Base-by-base conservation (phyloP, 2,888 invertebrate genomes). In the Lacanobia wlatinum region DNA sequence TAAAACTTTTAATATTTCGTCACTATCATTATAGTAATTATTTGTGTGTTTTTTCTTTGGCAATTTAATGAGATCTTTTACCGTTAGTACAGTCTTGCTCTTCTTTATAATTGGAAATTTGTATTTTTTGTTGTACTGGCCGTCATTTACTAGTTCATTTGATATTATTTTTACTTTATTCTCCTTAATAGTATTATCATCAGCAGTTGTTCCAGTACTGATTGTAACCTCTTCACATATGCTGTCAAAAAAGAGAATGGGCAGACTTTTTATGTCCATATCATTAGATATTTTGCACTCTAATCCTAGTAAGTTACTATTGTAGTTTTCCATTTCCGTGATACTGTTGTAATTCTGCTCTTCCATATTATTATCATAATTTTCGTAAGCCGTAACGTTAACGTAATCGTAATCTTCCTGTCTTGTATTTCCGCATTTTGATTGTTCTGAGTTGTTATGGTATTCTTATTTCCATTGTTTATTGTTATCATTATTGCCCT, bases 141-240 rank as follows among this genome's bases (percentile, higher is more conserved):
- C 62, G 62, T 69, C 62, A 65, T 72, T 76, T 65, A 76, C 68
- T 72, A 72, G 48, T 59, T 76, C 69, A 76, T 72, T 76, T 23
- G 72, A 76, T 72, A 76, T 52, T 76, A 69, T 76, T 75, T 70
- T 75, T 70, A 70, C 52, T 76, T 63, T 72, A 66, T 76, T 69
- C 65, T 76, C 72, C 72, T 60, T n/a, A n/a, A n/a, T 76, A 66
- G 69, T 46, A 76, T 38, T 76, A 76, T 76, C 71, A 72, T 73
- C n/a, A n/a, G n/a, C n/a, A n/a, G n/a, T n/a, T n/a, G n/a, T n/a
- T n/a, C n/a, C n/a, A n/a, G n/a, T n/a, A n/a, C n/a, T n/a, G n/a
- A n/a, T n/a, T n/a, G n/a, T n/a, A n/a, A n/a, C n/a, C n/a, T n/a
- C n/a, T n/a, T n/a, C n/a, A n/a, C 68, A 52, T 50, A 50, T n/a